These are phyloP conservation scores for Seriola rivoliana DNA, from an alignment of 2,113 vertebrate genomes.

Conservation along the genomic window DNA sequence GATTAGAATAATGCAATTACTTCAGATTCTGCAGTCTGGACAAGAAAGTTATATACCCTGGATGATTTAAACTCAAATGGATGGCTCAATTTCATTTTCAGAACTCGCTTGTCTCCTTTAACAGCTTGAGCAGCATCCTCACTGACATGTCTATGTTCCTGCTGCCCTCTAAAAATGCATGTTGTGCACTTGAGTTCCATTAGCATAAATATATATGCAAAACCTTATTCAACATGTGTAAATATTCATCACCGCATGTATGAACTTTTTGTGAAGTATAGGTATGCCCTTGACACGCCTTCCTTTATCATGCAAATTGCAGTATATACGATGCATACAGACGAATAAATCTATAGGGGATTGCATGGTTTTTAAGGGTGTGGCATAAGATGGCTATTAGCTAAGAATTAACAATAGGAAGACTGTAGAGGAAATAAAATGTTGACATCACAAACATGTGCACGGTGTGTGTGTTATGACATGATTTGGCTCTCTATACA, in stretches of 20 bases:
- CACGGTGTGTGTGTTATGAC: neutral
- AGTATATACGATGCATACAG: conserved; percentile 6
- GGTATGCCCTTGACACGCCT: neutral
- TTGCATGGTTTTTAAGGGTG: neutral
- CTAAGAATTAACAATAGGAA: conserved; percentile 3
- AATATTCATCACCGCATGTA: conserved; percentile 56
- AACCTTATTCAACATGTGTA: neutral
- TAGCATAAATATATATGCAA: conserved; percentile 51
- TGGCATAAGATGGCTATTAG: neutral
- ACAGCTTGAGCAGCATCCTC: conserved; percentile 4
- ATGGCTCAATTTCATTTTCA: neutral
- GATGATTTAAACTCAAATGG: conserved; percentile 24
- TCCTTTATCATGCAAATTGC: conserved; percentile 50
- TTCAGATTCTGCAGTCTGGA: neutral
- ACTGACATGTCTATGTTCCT: neutral
- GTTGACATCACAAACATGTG: neutral
- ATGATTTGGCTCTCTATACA: neutral
- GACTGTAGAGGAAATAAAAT: neutral
- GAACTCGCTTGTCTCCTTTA: conserved; percentile 13
- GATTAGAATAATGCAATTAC: neutral
- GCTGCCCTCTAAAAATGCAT: conserved; percentile 50
- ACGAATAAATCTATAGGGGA: neutral
- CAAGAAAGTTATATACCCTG: neutral
- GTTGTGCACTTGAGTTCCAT: conserved; percentile 24
- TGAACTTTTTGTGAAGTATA: conserved; percentile 32